Evolutionary conservation across 2,888 invertebrate species (phyloP).

Genomic region (Pachydiplax longipennis): DNA sequence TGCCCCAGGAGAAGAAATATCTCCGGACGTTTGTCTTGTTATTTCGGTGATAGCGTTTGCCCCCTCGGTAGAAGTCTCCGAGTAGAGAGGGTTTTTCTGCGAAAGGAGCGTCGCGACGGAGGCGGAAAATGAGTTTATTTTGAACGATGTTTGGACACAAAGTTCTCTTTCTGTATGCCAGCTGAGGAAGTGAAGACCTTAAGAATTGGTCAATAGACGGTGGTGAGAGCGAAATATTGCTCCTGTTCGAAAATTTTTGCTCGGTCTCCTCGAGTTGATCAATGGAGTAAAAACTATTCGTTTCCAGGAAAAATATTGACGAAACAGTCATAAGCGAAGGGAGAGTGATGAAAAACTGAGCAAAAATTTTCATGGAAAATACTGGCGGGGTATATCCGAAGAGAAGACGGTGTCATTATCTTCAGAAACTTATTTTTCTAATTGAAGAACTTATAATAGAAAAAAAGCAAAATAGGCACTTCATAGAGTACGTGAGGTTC

Average conservation of each 20-base stretch:
- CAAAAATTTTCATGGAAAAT: too few relatives aligned
- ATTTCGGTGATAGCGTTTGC: not conserved
- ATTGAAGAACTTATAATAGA: too few relatives aligned
- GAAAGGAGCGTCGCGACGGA: not conserved
- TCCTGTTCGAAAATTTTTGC: not conserved
- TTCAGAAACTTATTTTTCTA: too few relatives aligned
- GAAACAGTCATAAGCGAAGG: not conserved
- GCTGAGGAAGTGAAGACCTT: not conserved
- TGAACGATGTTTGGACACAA: not conserved
- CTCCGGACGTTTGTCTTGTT: not conserved
- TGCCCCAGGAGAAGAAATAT: not conserved
- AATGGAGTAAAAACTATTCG: not conserved
- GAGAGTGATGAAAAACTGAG: too few relatives aligned
- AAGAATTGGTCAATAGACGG: not conserved
- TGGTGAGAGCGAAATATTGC: not conserved
- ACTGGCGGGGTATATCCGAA: too few relatives aligned
- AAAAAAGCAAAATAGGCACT: too few relatives aligned
- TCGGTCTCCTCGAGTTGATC: too few relatives aligned
- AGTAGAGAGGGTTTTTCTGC: not conserved
- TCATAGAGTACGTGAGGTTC: too few relatives aligned
- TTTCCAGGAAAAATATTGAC: not conserved
- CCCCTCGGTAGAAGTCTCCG: not conserved
- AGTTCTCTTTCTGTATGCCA: not conserved
- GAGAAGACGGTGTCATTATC: too few relatives aligned
- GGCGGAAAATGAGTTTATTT: not conserved